Base-by-base conservation (phyloP, 2,888 invertebrate species). In the Orthosia cruda region DNA sequence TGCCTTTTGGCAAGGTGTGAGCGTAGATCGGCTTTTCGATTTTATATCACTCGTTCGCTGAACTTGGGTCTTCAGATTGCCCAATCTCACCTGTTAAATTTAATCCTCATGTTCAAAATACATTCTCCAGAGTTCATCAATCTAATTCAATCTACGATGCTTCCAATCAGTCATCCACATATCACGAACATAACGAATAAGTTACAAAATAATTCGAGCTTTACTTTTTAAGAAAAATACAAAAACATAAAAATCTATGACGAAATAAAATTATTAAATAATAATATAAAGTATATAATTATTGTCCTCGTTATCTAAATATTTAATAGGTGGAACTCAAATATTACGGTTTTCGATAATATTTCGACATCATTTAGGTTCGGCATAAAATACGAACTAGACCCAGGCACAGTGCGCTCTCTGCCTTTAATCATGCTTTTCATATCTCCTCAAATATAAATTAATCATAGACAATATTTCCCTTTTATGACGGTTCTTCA, bases 161-260 rank as follows among this genome's bases (percentile, higher is more conserved):
- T 86, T 85, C 69, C 71, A 76, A 64, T 55, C 47, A 55, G 72
- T 68, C 77, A 84, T 71, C 75, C 80, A 87, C 86, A 87, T 87
- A 87, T 87, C 87, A 85, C 61, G 49, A 81, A 78, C 77, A 74
- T 83, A 74, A 87, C 71, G 72, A 81, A 75, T 79, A 84, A 75
- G 64, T 61, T 75, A 49, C 77, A 78, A 80, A 73, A 75, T 68
- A 72, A 75, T 76, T 77, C 79, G 80, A 86, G 77, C 83, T 83
- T 83, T 66, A 75, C 63, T 66, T 74, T 72, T 63, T 45, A 63
- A 64, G 64, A 26, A 77, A 70, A 55, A 72, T 32, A 15, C 61
- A 2, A 67, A 77, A 70, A 52, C 20, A 72, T 16, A 57, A 77
- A 77, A 71, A 74, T 23, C 52, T 68, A 69, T 61, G n/a, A 79